A percentile compares a stretch with the other conserved stretches of the same genome.
phyloP scores from a whole-genome alignment of 2,113 vertebrate genomes.

The Vidua macroura region DNA sequence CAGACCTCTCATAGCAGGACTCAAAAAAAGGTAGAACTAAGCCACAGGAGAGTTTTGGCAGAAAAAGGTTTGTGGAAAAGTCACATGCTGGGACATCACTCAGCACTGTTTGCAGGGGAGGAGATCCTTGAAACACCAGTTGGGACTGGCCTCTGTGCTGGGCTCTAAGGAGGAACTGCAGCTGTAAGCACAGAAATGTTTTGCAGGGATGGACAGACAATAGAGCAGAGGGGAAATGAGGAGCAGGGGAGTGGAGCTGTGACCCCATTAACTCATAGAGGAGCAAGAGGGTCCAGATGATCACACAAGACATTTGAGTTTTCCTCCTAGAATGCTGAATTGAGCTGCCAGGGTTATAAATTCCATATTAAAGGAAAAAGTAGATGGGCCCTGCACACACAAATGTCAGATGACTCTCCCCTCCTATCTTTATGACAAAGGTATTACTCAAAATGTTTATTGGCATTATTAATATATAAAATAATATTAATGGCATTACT shows the following conservation, averaged over 20 bases:
- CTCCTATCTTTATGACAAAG: neutral
- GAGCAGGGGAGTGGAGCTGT: neutral
- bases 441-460: neutral
- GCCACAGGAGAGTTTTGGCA: neutral
- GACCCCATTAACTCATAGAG: neutral
- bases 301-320: neutral
- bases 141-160: neutral
- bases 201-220: neutral
- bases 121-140: neutral
- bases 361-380: neutral
- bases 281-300: neutral
- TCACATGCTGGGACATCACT: neutral
- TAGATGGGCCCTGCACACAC: neutral
- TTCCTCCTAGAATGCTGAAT: neutral
- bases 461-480: neutral
- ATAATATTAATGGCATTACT: neutral
- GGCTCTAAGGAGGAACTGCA: neutral
- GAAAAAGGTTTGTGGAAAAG: neutral
- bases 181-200: fast-evolving
- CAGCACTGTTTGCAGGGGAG: neutral
- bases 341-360: neutral
- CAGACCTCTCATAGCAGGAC: neutral
- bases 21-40: neutral
- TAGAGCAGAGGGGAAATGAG: neutral
- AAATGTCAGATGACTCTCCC: neutral